A percentile compares a stretch with the other conserved stretches of the same genome.
Evolutionary conservation across 2,113 vertebrate species (phyloP).

Genomic region (Talpa occidentalis): DNA sequence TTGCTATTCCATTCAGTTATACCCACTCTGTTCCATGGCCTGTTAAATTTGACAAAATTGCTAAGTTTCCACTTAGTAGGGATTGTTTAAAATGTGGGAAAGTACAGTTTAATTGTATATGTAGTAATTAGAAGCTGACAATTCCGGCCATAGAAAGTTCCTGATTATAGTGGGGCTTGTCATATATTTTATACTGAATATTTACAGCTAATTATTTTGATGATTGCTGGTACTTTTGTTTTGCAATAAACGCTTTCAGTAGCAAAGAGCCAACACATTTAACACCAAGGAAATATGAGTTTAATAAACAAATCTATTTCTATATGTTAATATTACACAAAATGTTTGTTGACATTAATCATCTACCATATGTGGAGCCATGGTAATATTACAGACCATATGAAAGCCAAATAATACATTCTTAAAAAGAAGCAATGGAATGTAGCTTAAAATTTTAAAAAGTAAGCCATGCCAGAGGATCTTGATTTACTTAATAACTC

Average conservation of each 20-base stretch:
- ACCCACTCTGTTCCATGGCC: not conserved
- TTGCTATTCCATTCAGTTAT: not conserved
- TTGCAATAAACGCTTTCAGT: not conserved
- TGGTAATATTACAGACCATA: not conserved
- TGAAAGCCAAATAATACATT: not conserved
- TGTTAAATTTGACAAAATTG: not conserved
- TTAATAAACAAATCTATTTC: not conserved
- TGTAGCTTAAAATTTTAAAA: not conserved
- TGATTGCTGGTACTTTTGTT: not conserved
- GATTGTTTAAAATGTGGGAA: not conserved
- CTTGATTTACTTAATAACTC: not conserved
- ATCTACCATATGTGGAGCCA: no score
- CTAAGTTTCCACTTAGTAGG: not conserved
- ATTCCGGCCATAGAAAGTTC: not conserved
- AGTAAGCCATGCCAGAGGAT: not conserved
- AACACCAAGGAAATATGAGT: not conserved
- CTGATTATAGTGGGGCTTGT: not conserved
- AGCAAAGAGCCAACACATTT: not conserved
- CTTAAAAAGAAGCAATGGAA: not conserved
- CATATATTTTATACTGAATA: not conserved
- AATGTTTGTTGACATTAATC: not conserved
- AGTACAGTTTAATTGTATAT: not conserved
- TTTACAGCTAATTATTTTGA: not conserved
- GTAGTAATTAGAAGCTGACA: not conserved
- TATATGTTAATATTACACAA: not conserved